phyloP scores from a whole-genome alignment of 2,113 vertebrate genomes.

The Eleginops maclovinus region DNA sequence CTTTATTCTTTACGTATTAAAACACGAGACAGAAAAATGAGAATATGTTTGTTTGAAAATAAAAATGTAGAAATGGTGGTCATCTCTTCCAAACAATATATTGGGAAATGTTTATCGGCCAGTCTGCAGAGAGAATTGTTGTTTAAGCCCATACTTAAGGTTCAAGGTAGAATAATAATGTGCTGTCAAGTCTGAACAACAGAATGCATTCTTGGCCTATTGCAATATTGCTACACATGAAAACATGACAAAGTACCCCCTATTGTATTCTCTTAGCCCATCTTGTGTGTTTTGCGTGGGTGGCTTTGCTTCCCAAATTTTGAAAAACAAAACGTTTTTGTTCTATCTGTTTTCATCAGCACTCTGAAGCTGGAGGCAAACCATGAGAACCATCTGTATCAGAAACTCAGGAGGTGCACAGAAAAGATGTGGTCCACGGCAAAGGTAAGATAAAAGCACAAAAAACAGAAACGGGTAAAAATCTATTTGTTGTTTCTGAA shows the following conservation, averaged over 20 bases:
- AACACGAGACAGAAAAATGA: slow-evolving; percentile 2
- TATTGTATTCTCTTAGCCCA: slow-evolving; percentile 30
- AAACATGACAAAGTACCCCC: not conserved
- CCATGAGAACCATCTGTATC: slow-evolving; percentile 40
- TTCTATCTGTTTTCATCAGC: slow-evolving; percentile 54
- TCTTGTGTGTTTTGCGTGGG: slow-evolving; percentile 35
- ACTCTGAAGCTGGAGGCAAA: slow-evolving; percentile 50
- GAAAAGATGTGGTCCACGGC: not conserved
- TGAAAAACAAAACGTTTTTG: slow-evolving; percentile 27
- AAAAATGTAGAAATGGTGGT: slow-evolving; percentile 18
- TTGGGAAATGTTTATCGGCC: slow-evolving; percentile 8
- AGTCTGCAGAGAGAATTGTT: slow-evolving; percentile 27
- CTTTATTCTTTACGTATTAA: not conserved
- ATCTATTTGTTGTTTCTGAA: not conserved
- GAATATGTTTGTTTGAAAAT: slow-evolving; percentile 24
- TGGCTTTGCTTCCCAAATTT: slow-evolving; percentile 42
- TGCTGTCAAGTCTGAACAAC: no score
- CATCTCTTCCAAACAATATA: slow-evolving; percentile 8
- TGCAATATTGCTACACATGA: no score
- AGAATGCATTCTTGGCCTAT: no score
- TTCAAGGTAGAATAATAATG: no score
- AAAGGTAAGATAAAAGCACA: slow-evolving; percentile 29
- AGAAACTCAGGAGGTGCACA: slow-evolving; percentile 5
- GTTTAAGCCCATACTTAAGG: not conserved
- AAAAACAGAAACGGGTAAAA: not conserved